Conservation (phyloP, 2,113 vertebrate species). For the Cariama cristata region DNA sequence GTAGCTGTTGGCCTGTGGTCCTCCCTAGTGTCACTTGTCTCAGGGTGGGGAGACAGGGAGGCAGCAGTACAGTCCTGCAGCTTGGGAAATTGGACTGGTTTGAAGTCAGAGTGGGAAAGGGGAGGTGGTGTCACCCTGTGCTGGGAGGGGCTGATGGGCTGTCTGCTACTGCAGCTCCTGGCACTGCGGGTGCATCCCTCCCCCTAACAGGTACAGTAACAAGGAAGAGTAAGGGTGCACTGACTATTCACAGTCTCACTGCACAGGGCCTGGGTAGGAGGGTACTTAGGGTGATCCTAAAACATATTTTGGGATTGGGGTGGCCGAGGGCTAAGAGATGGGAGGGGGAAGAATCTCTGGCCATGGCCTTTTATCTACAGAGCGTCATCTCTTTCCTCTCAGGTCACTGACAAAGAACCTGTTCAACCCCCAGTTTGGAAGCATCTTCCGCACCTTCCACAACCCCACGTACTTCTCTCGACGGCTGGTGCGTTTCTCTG, state of each 20-base stretch:
- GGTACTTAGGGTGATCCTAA: neutral
- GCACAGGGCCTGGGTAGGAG: neutral
- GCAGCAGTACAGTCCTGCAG: neutral
- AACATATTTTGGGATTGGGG: neutral
- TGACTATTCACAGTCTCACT: neutral
- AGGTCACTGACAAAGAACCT: conserved; percentile 83
- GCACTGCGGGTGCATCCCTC: neutral
- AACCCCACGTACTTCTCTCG: conserved; percentile 86
- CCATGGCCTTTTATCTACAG: neutral
- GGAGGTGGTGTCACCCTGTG: neutral
- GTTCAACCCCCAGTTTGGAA: conserved; percentile 85
- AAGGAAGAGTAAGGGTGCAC: neutral
- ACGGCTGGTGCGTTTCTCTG: conserved; percentile 81
- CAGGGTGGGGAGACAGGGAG: too few species aligned
- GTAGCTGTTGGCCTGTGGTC: neutral
- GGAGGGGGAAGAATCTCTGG: neutral
- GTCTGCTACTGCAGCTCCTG: neutral
- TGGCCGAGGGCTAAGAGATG: neutral
- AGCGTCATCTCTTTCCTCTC: neutral
- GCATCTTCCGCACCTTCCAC: conserved; percentile 86
- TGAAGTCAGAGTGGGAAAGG: neutral
- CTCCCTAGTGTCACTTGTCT: neutral
- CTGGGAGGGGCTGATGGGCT: neutral
- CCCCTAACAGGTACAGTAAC: accelerated
- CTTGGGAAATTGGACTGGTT: neutral